Percentiles rank a stretch among this genome's conserved stretches.
These are phyloP conservation scores for Ophion ventricosus DNA, from an alignment of 2,888 invertebrate species.

Conservation along the genomic window DNA sequence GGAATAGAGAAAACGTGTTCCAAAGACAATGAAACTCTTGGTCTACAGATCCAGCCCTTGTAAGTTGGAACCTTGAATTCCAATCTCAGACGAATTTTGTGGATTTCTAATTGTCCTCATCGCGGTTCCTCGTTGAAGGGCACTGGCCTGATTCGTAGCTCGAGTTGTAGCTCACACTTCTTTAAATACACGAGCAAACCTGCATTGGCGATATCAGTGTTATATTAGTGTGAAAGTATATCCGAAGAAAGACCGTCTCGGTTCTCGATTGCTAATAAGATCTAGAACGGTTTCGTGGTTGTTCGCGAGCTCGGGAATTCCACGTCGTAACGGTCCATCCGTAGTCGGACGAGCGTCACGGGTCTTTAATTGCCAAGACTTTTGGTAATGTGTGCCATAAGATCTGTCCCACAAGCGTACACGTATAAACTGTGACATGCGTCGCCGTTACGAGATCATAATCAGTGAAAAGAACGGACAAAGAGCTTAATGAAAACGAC, in stretches of 20 bases:
- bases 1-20: constrained; percentile 2
- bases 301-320: constrained; percentile 10
- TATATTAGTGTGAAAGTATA: not conserved
- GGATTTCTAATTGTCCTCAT: not conserved
- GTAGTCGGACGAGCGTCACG: not conserved
- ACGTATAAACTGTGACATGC: constrained; percentile 31
- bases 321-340: constrained; percentile 45
- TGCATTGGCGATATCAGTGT: not conserved
- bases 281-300: constrained; percentile 27
- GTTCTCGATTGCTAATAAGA: constrained; percentile 15
- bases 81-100: constrained; percentile 12
- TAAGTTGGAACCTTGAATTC: not conserved
- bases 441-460: constrained; percentile 43
- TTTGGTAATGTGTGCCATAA: constrained; percentile 42
- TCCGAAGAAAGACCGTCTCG: not conserved
- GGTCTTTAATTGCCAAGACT: constrained; percentile 53
- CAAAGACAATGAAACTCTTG: constrained; percentile 3
- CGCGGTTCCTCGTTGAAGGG: not conserved
- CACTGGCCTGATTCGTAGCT: not conserved
- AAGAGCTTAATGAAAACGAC: not conserved
- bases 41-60: not conserved
- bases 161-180: too few relatives aligned
- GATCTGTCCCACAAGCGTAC: not conserved
- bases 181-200: too few relatives aligned
- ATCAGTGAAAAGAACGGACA: constrained; percentile 45